Conservation (phyloP, 1,140 invertebrate genomes). For the Thrips palmi region DNA sequence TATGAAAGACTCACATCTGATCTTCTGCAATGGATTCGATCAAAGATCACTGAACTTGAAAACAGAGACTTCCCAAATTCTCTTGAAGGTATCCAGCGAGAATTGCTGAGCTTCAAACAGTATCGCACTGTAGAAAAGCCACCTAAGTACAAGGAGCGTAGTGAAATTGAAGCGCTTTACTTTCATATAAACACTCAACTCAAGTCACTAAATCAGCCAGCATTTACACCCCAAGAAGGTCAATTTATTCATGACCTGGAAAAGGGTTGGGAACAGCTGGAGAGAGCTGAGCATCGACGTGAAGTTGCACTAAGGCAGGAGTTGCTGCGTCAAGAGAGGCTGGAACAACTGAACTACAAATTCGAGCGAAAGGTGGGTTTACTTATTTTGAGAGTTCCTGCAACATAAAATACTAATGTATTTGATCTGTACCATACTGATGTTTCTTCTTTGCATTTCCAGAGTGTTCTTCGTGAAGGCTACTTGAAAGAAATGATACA, state of each 20-base stretch:
- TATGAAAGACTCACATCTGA: slow-evolving; percentile 72
- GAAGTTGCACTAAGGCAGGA: slow-evolving; percentile 86
- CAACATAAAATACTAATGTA: not conserved
- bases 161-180: slow-evolving; percentile 90
- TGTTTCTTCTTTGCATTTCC: slow-evolving; percentile 25
- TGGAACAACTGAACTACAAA: slow-evolving; percentile 90
- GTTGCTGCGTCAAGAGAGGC: slow-evolving; percentile 74
- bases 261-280: slow-evolving; percentile 77
- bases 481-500: slow-evolving; percentile 98
- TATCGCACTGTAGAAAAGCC: slow-evolving; percentile 96
- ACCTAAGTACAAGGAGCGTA: slow-evolving; percentile 93
- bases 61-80: slow-evolving; percentile 87
- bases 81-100: slow-evolving; percentile 82
- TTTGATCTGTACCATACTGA: slow-evolving; percentile 12
- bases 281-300: slow-evolving; percentile 84
- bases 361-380: slow-evolving; percentile 73
- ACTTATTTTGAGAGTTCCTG: too few relatives aligned
- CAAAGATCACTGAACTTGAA: slow-evolving; percentile 70
- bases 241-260: slow-evolving; percentile 84
- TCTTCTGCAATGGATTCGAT: slow-evolving; percentile 83
- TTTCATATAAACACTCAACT: slow-evolving; percentile 94
- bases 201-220: slow-evolving; percentile 79
- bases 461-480: slow-evolving; percentile 73
- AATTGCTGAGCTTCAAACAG: slow-evolving; percentile 79
- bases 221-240: slow-evolving; percentile 80